Evolutionary conservation across 2,797 vertebrate genomes (phyloP), one percentile per base, ranked within the genome.

Genomic region (Anguilla anguilla): DNA sequence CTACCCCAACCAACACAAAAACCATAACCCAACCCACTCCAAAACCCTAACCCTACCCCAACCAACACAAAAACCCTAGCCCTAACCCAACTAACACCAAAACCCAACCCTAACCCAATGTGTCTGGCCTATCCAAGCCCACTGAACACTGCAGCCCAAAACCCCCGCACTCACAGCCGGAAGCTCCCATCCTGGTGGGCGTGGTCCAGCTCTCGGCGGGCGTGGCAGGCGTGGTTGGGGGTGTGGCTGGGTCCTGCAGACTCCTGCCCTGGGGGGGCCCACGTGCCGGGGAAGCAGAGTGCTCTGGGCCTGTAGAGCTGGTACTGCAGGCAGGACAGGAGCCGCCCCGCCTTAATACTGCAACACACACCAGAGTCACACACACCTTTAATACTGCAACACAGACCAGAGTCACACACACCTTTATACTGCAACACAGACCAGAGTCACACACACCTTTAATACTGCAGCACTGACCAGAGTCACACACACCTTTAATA

Each of bases 291-390:
- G 67, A 98, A 99, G 92, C 94, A 97, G 81, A 97, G 96, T 91
- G 96, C 94, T 94, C 96, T 99, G 81, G 98, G 97, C 95, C 98
- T 99, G 85, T 99, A 99, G n/a, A 99, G 97, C 95, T 99, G 98
- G 94, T 99, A 99, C 0, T 98, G 97, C 90, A 98, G 92, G 91
- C 96, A 95, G 0, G 98, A 97, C 89, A 99, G 96, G 64, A 99
- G 97, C 39, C 90, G 94, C 5, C 98, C 98, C 91, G 97, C 98
- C 95, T 98, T 97, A 92, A 99, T 93, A 91, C 98, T 99, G 90
- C 15, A 77, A 86, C 86, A 86, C 35, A 67, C 31, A 43, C 3
- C 28, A 46, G 4, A 22, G 28, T 85, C 43, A 22, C 43, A 49
- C 43, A 49, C 3, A 46, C 79, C 35, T 1, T 35, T 35, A 35